These are phyloP conservation scores for Carassius gibelio DNA, from an alignment of 2,113 vertebrate species.

Conservation along the genomic window DNA sequence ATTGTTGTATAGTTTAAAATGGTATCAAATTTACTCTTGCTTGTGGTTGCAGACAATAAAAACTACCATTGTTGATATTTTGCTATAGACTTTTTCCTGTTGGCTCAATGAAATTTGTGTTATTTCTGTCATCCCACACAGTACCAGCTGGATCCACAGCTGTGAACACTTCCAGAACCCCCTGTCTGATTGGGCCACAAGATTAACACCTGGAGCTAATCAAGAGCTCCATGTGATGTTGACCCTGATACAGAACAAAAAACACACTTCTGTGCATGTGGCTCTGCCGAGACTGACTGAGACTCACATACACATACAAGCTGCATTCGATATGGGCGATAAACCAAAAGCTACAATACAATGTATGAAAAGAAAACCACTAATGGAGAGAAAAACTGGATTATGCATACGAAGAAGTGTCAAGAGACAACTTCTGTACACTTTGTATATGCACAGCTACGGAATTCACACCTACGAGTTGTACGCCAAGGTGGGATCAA, in stretches of 20 bases:
- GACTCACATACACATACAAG: conserved; percentile 31
- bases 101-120: conserved; percentile 24
- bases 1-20: not conserved
- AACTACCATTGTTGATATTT: conserved; percentile 11
- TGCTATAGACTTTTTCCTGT: not conserved
- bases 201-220: conserved; percentile 55
- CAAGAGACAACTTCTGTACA: not conserved
- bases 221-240: conserved; percentile 35
- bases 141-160: conserved; percentile 64
- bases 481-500: not conserved
- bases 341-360: not conserved
- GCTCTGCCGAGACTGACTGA: conserved; percentile 44
- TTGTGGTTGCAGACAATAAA: not conserved
- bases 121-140: conserved; percentile 38
- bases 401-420: not conserved
- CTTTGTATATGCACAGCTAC: not conserved
- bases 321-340: conserved; percentile 13
- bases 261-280: conserved; percentile 41
- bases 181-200: conserved; percentile 56
- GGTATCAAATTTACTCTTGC: not conserved
- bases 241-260: conserved; percentile 27
- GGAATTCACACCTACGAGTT: too few relatives aligned
- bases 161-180: conserved; percentile 64
- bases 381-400: not conserved
- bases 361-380: not conserved